Evolutionary conservation across 2,888 invertebrate genomes (phyloP), one percentile per base, ranked within the genome.

Genomic region (Fragum fragum): DNA sequence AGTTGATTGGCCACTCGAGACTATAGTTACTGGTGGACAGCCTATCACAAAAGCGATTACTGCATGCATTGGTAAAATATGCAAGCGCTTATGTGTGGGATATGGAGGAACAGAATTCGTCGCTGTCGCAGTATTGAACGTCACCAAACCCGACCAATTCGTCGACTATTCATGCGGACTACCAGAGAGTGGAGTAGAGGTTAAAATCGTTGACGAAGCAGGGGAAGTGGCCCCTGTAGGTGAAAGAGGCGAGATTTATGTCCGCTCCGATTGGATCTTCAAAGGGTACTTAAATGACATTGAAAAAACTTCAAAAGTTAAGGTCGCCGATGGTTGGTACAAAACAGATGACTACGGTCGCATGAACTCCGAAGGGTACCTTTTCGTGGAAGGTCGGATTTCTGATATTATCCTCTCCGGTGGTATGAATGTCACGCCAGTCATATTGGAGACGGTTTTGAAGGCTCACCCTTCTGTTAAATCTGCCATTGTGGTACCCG

Each of bases 311-410:
- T 28, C 32, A 11, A 18, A 32, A 14, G 73, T 61, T 18, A 39
- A 63, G 21, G 61, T 42, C 9, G 32, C 29, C 7, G 73, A 73
- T 52, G 63, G 73, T 2, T 73, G 73, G 73, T 73, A 63, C 73
- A 61, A 52, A 63, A 63, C 73, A 7, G 73, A 63, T 21, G 73
- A 73, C 18, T 61, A 32, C 28, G 61, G 61, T n/a, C 16, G 32
- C 7, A 61, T 61, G 61, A 61, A 66, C 26, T 11, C 36, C 9
- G 71, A 71, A 11, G 57, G 57, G 0, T 36, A 21, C 29, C 21
- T 71, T 1, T 71, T 71, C 36, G 57, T 71, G 9, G 57, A 55
- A 23, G 57, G 71, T 32, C 32, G 61, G 1, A 32, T 61, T n/a
- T 61, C 61, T 21, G 61, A 61, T 61, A 32, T 61, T 18, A 61